A percentile compares a stretch with the other conserved stretches of the same genome.
Conservation (phyloP, 2,113 vertebrate species). For the Triplophysa tibetana region DNA sequence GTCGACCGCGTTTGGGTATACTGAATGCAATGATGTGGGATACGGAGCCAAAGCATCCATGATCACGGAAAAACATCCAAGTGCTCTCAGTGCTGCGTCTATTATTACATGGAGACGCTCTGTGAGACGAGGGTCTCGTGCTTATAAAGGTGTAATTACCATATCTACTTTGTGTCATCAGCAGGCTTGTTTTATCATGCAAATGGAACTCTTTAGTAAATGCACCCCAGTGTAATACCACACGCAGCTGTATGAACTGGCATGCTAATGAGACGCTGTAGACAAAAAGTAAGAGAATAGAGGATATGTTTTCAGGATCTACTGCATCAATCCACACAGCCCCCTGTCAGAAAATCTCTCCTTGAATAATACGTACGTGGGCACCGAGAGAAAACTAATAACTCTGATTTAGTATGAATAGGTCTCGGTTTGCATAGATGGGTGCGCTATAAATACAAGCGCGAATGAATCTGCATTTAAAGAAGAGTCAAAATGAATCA, state of each 20-base stretch:
- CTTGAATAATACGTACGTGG: conserved; percentile 42
- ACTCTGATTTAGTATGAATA: conserved; percentile 50
- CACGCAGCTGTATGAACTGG: conserved; percentile 52
- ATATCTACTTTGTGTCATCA: conserved; percentile 42
- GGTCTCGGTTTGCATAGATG: conserved; percentile 44
- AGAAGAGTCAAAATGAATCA: conserved; percentile 45
- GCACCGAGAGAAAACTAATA: conserved; percentile 51
- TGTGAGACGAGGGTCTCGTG: conserved; percentile 33
- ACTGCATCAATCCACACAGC: conserved; percentile 23
- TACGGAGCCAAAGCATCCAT: conserved; percentile 13
- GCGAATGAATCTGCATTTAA: conserved; percentile 51
- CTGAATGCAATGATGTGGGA: neutral
- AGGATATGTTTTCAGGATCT: conserved; percentile 44
- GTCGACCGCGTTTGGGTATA: neutral
- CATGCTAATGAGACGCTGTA: conserved; percentile 46
- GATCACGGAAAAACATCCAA: conserved; percentile 6
- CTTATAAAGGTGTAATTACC: conserved; percentile 54
- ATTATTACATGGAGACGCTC: conserved; percentile 29
- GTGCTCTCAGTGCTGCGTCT: neutral
- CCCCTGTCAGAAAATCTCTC: conserved; percentile 4
- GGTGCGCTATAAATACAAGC: conserved; percentile 41
- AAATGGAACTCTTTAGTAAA: conserved; percentile 48
- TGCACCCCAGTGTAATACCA: conserved; percentile 38
- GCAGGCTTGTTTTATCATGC: conserved; percentile 46
- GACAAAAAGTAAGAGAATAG: conserved; percentile 43